Base-by-base conservation (phyloP, 2,888 invertebrate genomes). In the Griposia aprilina region DNA sequence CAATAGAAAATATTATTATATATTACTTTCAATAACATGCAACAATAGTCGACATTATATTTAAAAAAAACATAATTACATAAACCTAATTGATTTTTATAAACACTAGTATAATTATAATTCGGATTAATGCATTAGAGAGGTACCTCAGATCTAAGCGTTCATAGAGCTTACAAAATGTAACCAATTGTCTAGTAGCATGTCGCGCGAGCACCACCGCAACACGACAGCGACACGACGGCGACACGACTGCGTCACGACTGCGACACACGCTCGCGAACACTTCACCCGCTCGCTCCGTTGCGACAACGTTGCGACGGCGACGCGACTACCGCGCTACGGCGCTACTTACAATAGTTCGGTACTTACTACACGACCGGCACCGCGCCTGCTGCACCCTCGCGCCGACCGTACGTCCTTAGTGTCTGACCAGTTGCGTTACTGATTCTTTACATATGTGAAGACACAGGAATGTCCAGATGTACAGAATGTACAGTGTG, bases 111-210 rank as follows among this genome's bases (percentile, higher is more conserved):
- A 68, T 77, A 78, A 65, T 83, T 81, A 86, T 86, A 90, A 90
- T 90, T 90, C 90, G 89, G 88, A 81, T 87, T 83, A 68, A 81
- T 76, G 78, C 73, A 75, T 81, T 82, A 90, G 89, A 90, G 88
- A 89, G 89, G 82, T 83, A 73, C 74, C 59, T 89, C 90, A 90
- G 90, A 90, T 90, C 90, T 89, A 76, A 76, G 60, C 57, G 78
- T 82, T 71, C 55, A 66, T 45, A 75, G 62, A 85, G 77, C 55
- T 69, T 78, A 83, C 59, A 55, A 63, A 60, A 26, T n/a, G 78
- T 36, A 26, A n/a, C 5, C 6, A 45, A 52, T 45, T 30, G 41
- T 55, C 52, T 11, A 26, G 52, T n/a, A 30, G 41, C 55, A 30
- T n/a, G 62, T 20, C 6, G 30, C 30, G 17, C 7, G 17, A 41